A percentile compares a stretch with the other conserved stretches of the same genome.
phyloP scores from a whole-genome alignment of 2,113 vertebrate genomes.

The Ochotona curzoniae region DNA sequence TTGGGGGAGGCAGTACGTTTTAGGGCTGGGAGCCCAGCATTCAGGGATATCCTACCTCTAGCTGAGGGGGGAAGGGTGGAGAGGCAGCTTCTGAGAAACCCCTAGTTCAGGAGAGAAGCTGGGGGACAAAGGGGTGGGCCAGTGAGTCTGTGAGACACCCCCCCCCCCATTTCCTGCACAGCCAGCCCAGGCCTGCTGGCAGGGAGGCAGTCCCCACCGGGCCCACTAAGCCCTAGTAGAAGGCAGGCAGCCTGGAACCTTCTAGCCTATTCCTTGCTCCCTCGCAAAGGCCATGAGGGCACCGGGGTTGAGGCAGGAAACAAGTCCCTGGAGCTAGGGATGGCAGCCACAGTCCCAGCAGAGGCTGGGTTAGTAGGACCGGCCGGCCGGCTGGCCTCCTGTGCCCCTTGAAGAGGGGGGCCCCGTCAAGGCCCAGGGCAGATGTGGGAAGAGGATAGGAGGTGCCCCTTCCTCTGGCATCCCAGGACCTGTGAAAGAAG shows the following conservation, averaged over 20 bases:
- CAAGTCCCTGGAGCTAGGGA: constrained; percentile 26
- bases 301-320: constrained; percentile 50
- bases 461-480: constrained; percentile 69
- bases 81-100: constrained; percentile 45
- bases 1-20: constrained; percentile 85
- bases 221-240: constrained; percentile 56
- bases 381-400: constrained; percentile 27
- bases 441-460: constrained; percentile 66
- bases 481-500: constrained; percentile 77
- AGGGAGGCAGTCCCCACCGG: constrained; percentile 1
- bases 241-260: constrained; percentile 64
- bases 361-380: constrained; percentile 32
- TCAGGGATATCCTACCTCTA: constrained; percentile 82
- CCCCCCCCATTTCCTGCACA: not conserved
- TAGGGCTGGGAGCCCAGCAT: constrained; percentile 74
- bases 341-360: constrained; percentile 33
- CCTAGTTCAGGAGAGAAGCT: constrained; percentile 46
- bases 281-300: constrained; percentile 73
- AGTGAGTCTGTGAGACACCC: not conserved
- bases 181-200: not conserved
- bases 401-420: constrained; percentile 33
- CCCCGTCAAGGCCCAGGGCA: constrained; percentile 25
- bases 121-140: not conserved
- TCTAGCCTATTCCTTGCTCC: constrained; percentile 48
- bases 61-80: constrained; percentile 68